These are phyloP conservation scores for Spilarctia lutea DNA, from an alignment of 2,888 invertebrate genomes.

Conservation along the genomic window DNA sequence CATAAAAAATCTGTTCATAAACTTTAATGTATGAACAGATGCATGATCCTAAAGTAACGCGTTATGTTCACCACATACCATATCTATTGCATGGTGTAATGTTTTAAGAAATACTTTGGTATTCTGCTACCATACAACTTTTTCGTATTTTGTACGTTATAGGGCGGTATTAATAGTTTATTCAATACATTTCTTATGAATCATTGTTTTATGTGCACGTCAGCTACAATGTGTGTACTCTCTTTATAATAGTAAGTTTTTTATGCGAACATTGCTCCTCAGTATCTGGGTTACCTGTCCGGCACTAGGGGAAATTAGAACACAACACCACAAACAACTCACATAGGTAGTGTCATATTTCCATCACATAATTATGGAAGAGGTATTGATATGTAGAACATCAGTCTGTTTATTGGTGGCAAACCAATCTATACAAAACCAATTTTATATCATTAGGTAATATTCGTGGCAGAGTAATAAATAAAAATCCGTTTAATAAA, in stretches of 20 bases:
- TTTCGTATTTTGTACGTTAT: not conserved
- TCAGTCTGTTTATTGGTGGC: not conserved
- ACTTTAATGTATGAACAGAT: too few relatives aligned
- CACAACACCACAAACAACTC: conserved; percentile 27
- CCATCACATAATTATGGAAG: conserved; percentile 32
- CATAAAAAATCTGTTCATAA: too few relatives aligned
- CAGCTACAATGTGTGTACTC: not conserved
- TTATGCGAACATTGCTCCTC: conserved; percentile 23
- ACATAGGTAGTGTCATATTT: conserved; percentile 20
- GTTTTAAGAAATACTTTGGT: not conserved
- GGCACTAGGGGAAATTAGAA: conserved; percentile 24
- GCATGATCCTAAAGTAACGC: too few relatives aligned
- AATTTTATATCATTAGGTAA: too few relatives aligned
- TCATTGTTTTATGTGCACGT: not conserved
- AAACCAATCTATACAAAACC: too few relatives aligned
- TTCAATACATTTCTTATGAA: not conserved
- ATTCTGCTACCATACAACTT: not conserved
- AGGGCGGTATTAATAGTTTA: not conserved
- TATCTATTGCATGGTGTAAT: not conserved
- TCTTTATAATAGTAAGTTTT: conserved; percentile 14
- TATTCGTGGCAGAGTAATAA: too few relatives aligned
- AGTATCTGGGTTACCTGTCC: conserved; percentile 42
- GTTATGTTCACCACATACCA: not conserved
- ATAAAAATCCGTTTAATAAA: too few relatives aligned
- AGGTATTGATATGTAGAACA: not conserved